These are phyloP conservation scores for Latrodectus hesperus DNA, from an alignment of 2,888 invertebrate species.

Conservation along the genomic window DNA sequence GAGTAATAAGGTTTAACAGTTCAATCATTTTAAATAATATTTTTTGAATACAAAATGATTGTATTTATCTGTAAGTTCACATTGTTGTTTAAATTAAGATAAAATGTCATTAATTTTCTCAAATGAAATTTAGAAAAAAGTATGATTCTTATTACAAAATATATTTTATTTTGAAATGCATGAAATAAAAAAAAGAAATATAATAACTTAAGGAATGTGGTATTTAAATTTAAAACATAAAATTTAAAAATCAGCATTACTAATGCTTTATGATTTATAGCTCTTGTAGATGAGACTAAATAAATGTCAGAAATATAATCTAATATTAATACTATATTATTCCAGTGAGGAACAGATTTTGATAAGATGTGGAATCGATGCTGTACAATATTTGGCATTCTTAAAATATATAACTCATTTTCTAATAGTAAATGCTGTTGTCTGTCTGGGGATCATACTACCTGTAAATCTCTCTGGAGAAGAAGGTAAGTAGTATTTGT, in stretches of 20 bases:
- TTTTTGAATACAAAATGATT: no score
- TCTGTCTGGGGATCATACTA: conserved; percentile 87
- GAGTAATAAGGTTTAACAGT: not conserved
- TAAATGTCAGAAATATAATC: not conserved
- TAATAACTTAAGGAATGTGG: no score
- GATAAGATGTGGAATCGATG: conserved; percentile 90
- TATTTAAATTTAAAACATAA: no score
- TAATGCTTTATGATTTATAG: not conserved
- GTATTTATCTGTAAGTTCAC: no score
- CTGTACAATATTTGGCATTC: conserved; percentile 93
- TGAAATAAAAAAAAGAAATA: no score
- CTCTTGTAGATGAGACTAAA: not conserved
- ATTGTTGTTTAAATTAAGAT: no score
- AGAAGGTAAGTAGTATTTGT: conserved; percentile 71
- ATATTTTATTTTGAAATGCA: no score
- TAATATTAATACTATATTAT: not conserved
- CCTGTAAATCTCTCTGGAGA: conserved; percentile 91
- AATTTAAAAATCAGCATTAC: no score
- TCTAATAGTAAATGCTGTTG: conserved; percentile 84
- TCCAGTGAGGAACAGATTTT: conserved; percentile 81
- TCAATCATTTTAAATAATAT: no score
- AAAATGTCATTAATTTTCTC: no score
- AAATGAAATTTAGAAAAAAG: no score
- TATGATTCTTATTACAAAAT: no score
- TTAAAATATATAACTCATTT: conserved; percentile 91